Evolutionary conservation across 2,888 invertebrate genomes (phyloP), one percentile per base, ranked within the genome.

Genomic region (Dichetophora obliterata): DNA sequence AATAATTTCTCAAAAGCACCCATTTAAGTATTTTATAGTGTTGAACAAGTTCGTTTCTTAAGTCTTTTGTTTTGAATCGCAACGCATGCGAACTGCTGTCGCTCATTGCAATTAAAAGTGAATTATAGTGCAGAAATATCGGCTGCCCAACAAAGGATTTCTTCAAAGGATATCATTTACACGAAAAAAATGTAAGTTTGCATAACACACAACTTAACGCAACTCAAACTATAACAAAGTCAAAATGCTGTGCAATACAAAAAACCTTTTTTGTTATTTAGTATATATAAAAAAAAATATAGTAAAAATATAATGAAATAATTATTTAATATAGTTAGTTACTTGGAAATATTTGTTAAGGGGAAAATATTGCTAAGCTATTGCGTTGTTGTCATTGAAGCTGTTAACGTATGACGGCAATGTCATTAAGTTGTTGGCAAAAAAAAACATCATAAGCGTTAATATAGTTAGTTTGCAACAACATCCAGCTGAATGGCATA

Each of bases 31-130:
- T 59, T 27, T 16, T 5, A 5, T 24, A 0, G 16, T 31, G 22
- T 52, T 48, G 52, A 69, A 11, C 43, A 52, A 63, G 73, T 73
- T 73, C 59, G 63, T 63, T 50, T 3, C 65, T 52, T 31, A 50
- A 65, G 73, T 73, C 73, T 73, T 73, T 73, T 31, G 73, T 63
- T 73, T 73, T n/a, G 34, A 31, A 43, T 48, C 8, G 11, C 34
- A 16, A 24, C 52, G 11, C n/a, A 34, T 11, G 54, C 19, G 19
- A n/a, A 70, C 3, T 52, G 34, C 19, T 8, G 2, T 11, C 22
- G 66, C 37, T 43, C 43, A 14, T 9, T 14, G 27, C n/a, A 59
- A 19, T 9, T 24, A 8, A 22, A 54, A 54, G 54, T 54, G 54
- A 1, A 22, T 54, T 19, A n/a, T 22, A 54, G 54, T 54, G 22